phyloP scores from a whole-genome alignment of 2,888 invertebrate species.

The Melipona beecheii region DNA sequence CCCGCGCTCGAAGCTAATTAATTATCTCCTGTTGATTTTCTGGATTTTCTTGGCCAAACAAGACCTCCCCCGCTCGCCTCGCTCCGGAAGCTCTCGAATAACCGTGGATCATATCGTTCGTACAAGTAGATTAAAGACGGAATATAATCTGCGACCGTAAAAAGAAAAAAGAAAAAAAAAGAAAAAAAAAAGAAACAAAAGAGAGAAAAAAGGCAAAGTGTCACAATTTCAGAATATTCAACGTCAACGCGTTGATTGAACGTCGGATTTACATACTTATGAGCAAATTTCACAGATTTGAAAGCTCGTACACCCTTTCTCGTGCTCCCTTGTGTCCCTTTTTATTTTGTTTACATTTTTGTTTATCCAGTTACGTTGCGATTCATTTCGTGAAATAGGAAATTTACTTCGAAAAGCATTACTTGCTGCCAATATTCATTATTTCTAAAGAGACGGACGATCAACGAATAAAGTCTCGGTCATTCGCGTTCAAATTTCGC shows the following conservation, averaged over 20 bases:
- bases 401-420: too few relatives aligned
- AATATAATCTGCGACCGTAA: slow-evolving; percentile 17
- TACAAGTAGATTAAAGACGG: slow-evolving; percentile 45
- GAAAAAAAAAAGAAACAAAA: too few relatives aligned
- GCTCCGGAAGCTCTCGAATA: slow-evolving; percentile 17
- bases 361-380: too few relatives aligned
- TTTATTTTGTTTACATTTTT: too few relatives aligned
- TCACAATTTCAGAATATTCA: too few relatives aligned
- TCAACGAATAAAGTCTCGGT: background rate
- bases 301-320: too few relatives aligned
- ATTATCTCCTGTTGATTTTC: slow-evolving; percentile 63
- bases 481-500: background rate
- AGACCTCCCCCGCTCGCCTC: background rate
- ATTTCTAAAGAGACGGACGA: background rate
- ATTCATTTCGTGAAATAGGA: too few relatives aligned
- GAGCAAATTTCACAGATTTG: too few relatives aligned
- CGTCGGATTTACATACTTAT: too few relatives aligned
- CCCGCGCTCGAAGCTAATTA: slow-evolving; percentile 28
- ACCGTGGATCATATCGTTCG: slow-evolving; percentile 28
- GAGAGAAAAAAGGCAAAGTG: too few relatives aligned
- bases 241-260: too few relatives aligned
- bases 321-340: too few relatives aligned
- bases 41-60: slow-evolving; percentile 50
- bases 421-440: background rate
- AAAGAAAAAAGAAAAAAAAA: background rate